Conservation (phyloP, 2,888 invertebrate species). For the Oeneis ivallda region DNA sequence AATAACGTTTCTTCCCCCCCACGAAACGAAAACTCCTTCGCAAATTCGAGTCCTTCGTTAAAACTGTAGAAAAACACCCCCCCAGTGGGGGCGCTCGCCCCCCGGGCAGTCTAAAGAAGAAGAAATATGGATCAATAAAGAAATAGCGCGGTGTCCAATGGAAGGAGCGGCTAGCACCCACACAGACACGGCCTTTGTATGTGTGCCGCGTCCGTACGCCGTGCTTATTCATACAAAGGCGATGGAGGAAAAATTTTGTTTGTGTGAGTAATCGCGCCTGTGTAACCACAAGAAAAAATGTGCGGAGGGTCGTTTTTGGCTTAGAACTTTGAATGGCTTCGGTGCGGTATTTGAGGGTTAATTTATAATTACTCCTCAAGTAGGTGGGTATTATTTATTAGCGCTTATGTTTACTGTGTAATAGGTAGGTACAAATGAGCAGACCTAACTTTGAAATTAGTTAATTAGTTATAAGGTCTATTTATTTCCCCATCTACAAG, state of each 20-base stretch:
- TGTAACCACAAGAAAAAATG: conserved; percentile 48
- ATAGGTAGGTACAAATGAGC: not conserved
- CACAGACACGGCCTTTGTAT: conserved; percentile 48
- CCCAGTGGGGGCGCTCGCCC: conserved; percentile 44
- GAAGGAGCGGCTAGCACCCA: conserved; percentile 73
- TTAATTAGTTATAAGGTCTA: not conserved
- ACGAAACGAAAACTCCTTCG: conserved; percentile 57
- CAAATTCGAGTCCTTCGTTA: conserved; percentile 74
- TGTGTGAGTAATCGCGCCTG: conserved; percentile 46
- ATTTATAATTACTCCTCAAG: conserved; percentile 16
- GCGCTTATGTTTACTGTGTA: not conserved
- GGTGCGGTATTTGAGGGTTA: conserved; percentile 15
- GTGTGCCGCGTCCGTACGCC: conserved; percentile 46
- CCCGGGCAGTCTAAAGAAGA: conserved; percentile 77
- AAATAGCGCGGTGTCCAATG: conserved; percentile 80
- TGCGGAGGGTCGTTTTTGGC: conserved; percentile 35
- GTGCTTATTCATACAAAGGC: conserved; percentile 47
- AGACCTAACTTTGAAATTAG: not conserved
- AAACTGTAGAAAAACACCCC: conserved; percentile 80
- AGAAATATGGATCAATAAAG: conserved; percentile 83
- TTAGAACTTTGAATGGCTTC: conserved; percentile 29
- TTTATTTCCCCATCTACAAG: too few relatives aligned
- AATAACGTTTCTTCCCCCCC: conserved; percentile 67
- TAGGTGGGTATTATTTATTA: not conserved
- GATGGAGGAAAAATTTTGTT: conserved; percentile 47